Evolutionary conservation across 2,113 vertebrate genomes (phyloP).

Genomic region (Microtus oregoni): DNA sequence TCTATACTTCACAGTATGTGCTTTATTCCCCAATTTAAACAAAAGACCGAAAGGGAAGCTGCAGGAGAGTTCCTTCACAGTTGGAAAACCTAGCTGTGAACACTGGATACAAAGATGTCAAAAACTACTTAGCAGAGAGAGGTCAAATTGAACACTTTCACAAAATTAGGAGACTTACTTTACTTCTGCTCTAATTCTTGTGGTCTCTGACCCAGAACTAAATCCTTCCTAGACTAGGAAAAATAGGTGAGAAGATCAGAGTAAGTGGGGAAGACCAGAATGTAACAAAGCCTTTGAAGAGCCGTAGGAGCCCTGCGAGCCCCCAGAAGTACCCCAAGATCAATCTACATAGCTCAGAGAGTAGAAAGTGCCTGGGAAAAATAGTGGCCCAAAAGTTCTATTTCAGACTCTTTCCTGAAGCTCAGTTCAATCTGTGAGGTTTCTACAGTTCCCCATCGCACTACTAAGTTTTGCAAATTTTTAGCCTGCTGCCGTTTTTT

Average conservation of each 20-base stretch:
- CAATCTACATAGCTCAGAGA: background rate
- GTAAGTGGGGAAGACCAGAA: constrained; percentile 24
- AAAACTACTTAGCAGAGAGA: constrained; percentile 53
- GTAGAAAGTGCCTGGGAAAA: background rate
- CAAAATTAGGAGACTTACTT: constrained; percentile 46
- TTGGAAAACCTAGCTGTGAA: constrained; percentile 38
- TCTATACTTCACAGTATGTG: background rate
- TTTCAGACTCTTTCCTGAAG: constrained; percentile 9
- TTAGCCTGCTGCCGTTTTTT: background rate
- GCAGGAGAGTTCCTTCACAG: background rate
- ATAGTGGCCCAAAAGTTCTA: background rate
- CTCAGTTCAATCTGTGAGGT: background rate
- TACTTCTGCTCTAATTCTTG: constrained; percentile 48
- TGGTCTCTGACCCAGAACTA: constrained; percentile 55
- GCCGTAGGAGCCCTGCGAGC: background rate
- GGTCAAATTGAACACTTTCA: constrained; percentile 20
- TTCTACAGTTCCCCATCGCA: background rate
- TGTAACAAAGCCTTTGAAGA: background rate
- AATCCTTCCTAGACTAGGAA: constrained; percentile 29
- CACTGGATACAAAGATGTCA: constrained; percentile 46
- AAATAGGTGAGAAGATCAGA: constrained; percentile 33
- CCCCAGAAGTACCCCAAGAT: background rate
- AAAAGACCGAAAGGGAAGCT: constrained; percentile 31
- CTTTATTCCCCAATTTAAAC: constrained; percentile 10
- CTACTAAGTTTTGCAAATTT: constrained; percentile 42